phyloP scores from a whole-genome alignment of 2,888 invertebrate species.

The Scaptodrosophila latifasciaeformis region DNA sequence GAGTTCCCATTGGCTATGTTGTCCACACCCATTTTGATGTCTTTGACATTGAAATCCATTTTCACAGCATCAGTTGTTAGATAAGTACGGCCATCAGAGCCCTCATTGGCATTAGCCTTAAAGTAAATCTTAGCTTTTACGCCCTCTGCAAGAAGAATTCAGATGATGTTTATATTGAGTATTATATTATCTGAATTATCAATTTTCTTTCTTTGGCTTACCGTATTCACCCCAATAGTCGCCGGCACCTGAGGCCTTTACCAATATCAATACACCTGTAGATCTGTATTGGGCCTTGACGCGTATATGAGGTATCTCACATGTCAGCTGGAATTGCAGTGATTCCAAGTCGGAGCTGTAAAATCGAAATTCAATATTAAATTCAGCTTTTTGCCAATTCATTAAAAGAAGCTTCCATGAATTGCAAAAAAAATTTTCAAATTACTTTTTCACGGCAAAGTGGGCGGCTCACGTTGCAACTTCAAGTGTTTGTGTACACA shows the following conservation, averaged over 20 bases:
- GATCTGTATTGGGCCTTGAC: constrained; percentile 88
- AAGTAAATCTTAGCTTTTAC: constrained; percentile 90
- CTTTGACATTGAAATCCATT: constrained; percentile 89
- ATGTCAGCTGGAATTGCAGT: constrained; percentile 86
- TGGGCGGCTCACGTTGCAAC: not conserved
- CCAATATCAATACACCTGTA: constrained; percentile 85
- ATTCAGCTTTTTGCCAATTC: constrained; percentile 41
- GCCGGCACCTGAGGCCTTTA: constrained; percentile 89
- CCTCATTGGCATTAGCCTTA: constrained; percentile 80
- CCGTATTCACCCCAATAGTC: constrained; percentile 94
- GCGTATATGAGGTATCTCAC: constrained; percentile 87
- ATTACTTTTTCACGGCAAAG: constrained; percentile 1
- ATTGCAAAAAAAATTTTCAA: constrained; percentile 1
- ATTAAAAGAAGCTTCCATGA: constrained; percentile 31
- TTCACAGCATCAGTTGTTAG: constrained; percentile 85
- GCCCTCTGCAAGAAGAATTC: constrained; percentile 78
- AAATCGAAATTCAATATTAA: constrained; percentile 11
- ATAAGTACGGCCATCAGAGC: constrained; percentile 80
- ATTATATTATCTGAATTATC: no score
- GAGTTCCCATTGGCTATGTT: constrained; percentile 88
- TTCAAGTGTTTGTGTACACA: not conserved
- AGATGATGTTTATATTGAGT: not conserved
- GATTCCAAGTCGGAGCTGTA: constrained; percentile 84
- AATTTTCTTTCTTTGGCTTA: constrained; percentile 74
- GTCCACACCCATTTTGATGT: constrained; percentile 90